Conservation (phyloP, 2,888 invertebrate species). For the Nemapogon koenigi region DNA sequence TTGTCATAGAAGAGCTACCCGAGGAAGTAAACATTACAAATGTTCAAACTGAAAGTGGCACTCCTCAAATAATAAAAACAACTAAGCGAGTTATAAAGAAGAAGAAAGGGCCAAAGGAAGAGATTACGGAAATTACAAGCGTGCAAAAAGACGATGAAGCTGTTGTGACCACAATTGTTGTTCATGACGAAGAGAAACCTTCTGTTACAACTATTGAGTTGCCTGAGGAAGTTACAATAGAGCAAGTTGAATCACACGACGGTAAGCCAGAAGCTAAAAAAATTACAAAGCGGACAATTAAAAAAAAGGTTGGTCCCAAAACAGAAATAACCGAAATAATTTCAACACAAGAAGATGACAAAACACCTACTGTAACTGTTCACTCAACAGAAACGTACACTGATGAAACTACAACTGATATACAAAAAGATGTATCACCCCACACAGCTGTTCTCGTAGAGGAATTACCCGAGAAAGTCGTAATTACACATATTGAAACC, state of each 20-base stretch:
- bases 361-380: conserved; percentile 2
- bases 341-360: conserved; percentile 17
- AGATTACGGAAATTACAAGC: conserved; percentile 36
- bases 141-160: conserved; percentile 22
- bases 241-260: conserved; percentile 1
- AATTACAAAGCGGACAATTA: conserved; percentile 32
- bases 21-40: conserved; percentile 18
- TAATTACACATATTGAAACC: conserved; percentile 38
- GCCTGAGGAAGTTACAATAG: conserved; percentile 26
- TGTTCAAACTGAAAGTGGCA: conserved; percentile 20
- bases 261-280: conserved; percentile 23
- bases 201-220: conserved; percentile 21
- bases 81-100: conserved; percentile 25
- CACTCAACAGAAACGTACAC: background rate
- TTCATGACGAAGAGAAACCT: conserved; percentile 26
- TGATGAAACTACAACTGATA: background rate
- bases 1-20: conserved; percentile 17
- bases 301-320: conserved; percentile 34
- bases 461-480: conserved; percentile 35
- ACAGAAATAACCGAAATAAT: conserved; percentile 18
- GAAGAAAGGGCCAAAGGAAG: conserved; percentile 26
- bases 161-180: conserved; percentile 22
- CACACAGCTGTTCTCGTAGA: conserved; percentile 21
- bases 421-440: background rate
- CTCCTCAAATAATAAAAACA: conserved; percentile 19